A percentile compares a stretch with the other conserved stretches of the same genome.
Conservation (phyloP, 2,797 vertebrate genomes). For the Decapterus maruadsi region DNA sequence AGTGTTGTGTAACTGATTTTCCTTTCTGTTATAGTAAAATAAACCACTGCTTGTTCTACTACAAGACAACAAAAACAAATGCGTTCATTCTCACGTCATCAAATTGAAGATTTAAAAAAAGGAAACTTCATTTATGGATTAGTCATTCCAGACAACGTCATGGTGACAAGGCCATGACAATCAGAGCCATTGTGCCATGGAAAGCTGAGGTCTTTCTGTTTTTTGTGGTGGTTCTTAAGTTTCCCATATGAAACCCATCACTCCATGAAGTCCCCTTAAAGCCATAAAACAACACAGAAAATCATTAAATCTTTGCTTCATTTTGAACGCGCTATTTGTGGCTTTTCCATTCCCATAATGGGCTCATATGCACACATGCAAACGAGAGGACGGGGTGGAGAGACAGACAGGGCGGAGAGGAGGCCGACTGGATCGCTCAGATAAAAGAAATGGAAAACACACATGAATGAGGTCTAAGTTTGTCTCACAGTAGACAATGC, state of each 20-base stretch:
- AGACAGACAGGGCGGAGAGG: slow-evolving; percentile 46
- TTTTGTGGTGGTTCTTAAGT: slow-evolving; percentile 69
- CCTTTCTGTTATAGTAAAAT: neutral
- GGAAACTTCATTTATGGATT: slow-evolving; percentile 18
- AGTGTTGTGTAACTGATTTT: neutral
- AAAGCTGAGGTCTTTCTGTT: slow-evolving; percentile 71
- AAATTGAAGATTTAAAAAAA: slow-evolving; percentile 13
- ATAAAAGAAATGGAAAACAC: slow-evolving; percentile 59
- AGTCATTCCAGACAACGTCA: slow-evolving; percentile 44
- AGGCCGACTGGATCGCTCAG: slow-evolving; percentile 33
- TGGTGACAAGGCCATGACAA: slow-evolving; percentile 64
- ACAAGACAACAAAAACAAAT: slow-evolving; percentile 43
- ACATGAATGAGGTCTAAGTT: slow-evolving; percentile 30
- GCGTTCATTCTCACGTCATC: slow-evolving; percentile 33
- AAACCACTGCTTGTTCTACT: slow-evolving; percentile 22
- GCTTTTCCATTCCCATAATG: slow-evolving; percentile 70
- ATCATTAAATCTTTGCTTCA: slow-evolving; percentile 73
- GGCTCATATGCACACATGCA: slow-evolving; percentile 64
- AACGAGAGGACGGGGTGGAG: slow-evolving; percentile 52
- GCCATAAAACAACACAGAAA: slow-evolving; percentile 78
- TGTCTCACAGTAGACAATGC: slow-evolving; percentile 45
- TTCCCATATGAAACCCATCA: slow-evolving; percentile 78
- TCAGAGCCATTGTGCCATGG: slow-evolving; percentile 63
- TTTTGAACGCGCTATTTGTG: slow-evolving; percentile 71
- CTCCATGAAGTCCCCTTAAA: slow-evolving; percentile 65